These are phyloP conservation scores for Scaptomyza hsui DNA, from an alignment of 1,140 invertebrate species.

Conservation along the genomic window DNA sequence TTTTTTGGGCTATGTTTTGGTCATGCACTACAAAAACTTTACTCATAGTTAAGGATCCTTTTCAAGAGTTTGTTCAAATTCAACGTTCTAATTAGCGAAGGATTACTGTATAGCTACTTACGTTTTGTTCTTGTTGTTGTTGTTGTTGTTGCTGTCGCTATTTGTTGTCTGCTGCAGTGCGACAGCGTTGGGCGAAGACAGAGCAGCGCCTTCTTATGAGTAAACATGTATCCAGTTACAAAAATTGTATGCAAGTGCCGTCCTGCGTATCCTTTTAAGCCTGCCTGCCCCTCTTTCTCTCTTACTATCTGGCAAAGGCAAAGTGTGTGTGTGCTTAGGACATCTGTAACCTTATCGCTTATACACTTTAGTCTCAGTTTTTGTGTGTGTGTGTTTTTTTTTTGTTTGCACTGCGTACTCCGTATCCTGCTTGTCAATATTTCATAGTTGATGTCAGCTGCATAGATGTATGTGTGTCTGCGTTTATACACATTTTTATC, in stretches of 20 bases:
- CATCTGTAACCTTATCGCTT: slow-evolving; percentile 79
- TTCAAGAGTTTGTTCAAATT: too few species aligned
- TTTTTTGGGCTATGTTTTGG: too few species aligned
- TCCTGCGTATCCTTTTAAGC: slow-evolving; percentile 52
- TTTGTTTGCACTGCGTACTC: slow-evolving; percentile 55
- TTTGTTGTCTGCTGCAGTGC: slow-evolving; percentile 51
- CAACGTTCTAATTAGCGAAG: background rate
- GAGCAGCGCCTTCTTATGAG: slow-evolving; percentile 60
- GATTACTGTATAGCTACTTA: slow-evolving; percentile 65
- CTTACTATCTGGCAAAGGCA: too few species aligned
- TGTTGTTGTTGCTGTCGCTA: slow-evolving; percentile 15
- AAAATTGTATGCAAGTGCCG: slow-evolving; percentile 48
- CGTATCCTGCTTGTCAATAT: slow-evolving; percentile 62
- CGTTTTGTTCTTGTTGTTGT: slow-evolving; percentile 33
- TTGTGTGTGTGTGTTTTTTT: slow-evolving; percentile 37
- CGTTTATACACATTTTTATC: slow-evolving; percentile 18
- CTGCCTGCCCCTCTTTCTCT: slow-evolving; percentile 13
- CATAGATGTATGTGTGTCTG: slow-evolving; percentile 13
- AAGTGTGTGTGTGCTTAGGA: slow-evolving; percentile 63
- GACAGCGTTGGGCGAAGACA: slow-evolving; percentile 38
- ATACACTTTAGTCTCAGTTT: slow-evolving; percentile 51
- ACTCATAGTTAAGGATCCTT: too few species aligned
- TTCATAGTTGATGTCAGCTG: slow-evolving; percentile 53
- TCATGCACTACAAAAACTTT: too few species aligned
- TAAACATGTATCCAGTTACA: slow-evolving; percentile 78